Evolutionary conservation across 2,888 invertebrate species (phyloP), one percentile per base, ranked within the genome.

Genomic region (Chrysomela aeneicollis): DNA sequence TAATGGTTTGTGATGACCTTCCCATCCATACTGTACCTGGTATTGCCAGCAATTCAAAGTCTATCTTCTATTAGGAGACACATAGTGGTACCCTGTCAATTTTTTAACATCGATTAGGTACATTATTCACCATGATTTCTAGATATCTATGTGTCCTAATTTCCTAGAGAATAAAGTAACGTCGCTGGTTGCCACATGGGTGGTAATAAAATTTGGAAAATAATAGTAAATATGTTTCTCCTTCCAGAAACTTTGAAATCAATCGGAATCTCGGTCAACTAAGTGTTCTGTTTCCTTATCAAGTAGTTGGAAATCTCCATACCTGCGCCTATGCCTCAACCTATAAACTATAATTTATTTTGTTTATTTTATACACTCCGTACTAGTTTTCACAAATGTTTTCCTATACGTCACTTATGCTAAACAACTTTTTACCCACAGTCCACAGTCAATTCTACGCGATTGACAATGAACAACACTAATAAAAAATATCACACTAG

Each of bases 1-100:
- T 69, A 72, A 72, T 72, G 52, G 67, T 59, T 66, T 64, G 64
- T 68, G 71, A 72, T 68, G 71, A 72, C 71, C 73, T 72, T 73
- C 71, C 69, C 52, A 69, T 66, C 63, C 62, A 71, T 66, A 70
- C 70, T 61, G 53, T 60, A 60, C 59, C 49, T 49, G 46, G 57
- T 57, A 26, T 57, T 15, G 37, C 19, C 12, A 17, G 15, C 17
- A 46, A 57, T 26, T 26, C 55, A 46, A 57, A 15, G 18, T 22
- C 54, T 21, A 18, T 15, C 19, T n/a, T 35, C 54, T 37, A 21
- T 35, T 18, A 37, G 54, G 10, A 37, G 19, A 15, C 8, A 19
- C 37, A 37, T 35, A 32, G 42, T 42, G 42, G 42, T 42, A 42
- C 42, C 32, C n/a, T 3, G 4, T 42, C 15, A 3, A 15, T 15